Percentiles rank a stretch among this genome's conserved stretches.
Evolutionary conservation across 1,140 invertebrate genomes (phyloP).

Genomic region (Lamellibrachia luymesi): DNA sequence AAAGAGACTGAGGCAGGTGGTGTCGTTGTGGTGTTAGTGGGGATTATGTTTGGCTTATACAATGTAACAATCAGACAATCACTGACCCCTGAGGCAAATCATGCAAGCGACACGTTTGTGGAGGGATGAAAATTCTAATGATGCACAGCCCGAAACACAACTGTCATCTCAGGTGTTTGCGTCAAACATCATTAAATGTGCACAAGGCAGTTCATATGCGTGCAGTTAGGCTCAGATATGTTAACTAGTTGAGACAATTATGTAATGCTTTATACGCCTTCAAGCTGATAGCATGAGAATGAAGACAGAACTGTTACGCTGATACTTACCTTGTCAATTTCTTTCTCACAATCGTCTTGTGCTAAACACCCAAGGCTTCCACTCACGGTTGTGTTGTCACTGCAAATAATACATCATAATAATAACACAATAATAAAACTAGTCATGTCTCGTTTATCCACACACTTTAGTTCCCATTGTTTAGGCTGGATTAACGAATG

Average conservation of each 20-base stretch:
- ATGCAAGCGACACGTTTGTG: not conserved
- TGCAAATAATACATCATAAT: not conserved
- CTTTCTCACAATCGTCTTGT: not conserved
- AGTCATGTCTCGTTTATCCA: too few species aligned
- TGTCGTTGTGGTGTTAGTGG: too few species aligned
- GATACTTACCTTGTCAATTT: not conserved
- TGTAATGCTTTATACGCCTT: not conserved
- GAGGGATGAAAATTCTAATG: not conserved
- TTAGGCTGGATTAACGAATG: too few species aligned
- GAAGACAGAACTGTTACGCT: not conserved
- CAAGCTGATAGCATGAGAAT: not conserved
- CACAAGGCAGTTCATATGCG: not conserved
- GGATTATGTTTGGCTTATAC: too few species aligned
- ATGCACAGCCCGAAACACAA: not conserved
- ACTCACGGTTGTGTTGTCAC: not conserved
- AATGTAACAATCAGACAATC: not conserved
- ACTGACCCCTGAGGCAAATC: too few species aligned
- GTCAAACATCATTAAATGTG: not conserved
- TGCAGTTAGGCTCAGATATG: not conserved
- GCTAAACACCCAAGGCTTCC: not conserved
- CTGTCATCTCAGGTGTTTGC: not conserved
- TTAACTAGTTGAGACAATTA: not conserved
- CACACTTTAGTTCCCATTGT: too few species aligned
- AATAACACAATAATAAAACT: not conserved
- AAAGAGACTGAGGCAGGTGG: not conserved